Base-by-base conservation (phyloP, 2,113 vertebrate species). In the Erythrolamprus reginae region DNA sequence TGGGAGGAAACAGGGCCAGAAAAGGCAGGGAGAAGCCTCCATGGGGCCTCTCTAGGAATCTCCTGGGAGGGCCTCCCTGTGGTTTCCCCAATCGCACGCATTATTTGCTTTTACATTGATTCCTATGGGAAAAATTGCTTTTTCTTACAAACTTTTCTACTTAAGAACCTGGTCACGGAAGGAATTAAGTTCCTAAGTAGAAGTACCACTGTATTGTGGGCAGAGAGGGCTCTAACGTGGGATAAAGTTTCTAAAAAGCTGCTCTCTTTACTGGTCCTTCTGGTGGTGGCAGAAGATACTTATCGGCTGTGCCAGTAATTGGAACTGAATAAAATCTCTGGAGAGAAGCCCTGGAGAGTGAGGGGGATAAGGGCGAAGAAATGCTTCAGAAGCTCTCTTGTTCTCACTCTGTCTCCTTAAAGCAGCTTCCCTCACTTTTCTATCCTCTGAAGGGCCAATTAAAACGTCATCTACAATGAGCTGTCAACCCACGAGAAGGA, bases 381-480 rank as follows among this genome's bases (percentile, higher is more conserved):
- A 23, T 26, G 9, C 52, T 15, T 56, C 33, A 77, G 70, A 23
- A 83, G 24, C 13, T 53, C 82, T 50, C 47, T 47, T 58, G 28
- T 15, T 56, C 8, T 6, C 15, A 8, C 45, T 86, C 58, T 86
- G 26, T 86, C 86, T 52, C 28, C 90, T 56, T 70, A 58, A 88
- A 88, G 50, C 47, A 55, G 8, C 84, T 88, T 88, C 70, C 45
- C 86, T 83, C 70, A 53, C 86, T 83, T 91, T 91, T 91, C 83
- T 84, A 88, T 83, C 70, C 90, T 91, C 90, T 88, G 70, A 91
- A 91, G 86, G 70, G 70, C 90, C 86, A 91, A 91, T 91, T 91
- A 91, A 88, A 45, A 45, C 56, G 23, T 58, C 86, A 91, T 58
- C 87, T 82, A 56, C 87, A 88, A 52, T 58, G 10, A 91, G 61